A percentile compares a stretch with the other conserved stretches of the same genome.
These are phyloP conservation scores for Hydrotaea cyrtoneurina DNA, from an alignment of 2,888 invertebrate species.

Conservation along the genomic window DNA sequence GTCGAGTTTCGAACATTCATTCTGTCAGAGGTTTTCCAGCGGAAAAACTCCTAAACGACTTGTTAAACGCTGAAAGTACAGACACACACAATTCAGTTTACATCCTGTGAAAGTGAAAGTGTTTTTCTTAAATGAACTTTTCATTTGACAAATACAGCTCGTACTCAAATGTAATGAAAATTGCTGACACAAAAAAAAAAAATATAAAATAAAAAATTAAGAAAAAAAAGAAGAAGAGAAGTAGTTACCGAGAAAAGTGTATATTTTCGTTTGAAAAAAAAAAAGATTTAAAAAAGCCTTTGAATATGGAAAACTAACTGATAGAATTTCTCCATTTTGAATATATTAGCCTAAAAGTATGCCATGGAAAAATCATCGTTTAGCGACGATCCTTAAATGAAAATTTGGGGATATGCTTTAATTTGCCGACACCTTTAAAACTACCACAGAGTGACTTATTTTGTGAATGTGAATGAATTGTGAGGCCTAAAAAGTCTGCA, in stretches of 20 bases:
- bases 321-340: not conserved
- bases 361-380: not conserved
- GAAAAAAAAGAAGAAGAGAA: slow-evolving; percentile 6
- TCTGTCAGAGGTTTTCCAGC: slow-evolving; percentile 66
- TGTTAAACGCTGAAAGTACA: slow-evolving; percentile 12
- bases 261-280: slow-evolving; percentile 35
- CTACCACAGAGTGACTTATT: not conserved
- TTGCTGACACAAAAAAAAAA: not conserved
- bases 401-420: not conserved
- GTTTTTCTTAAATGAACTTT: slow-evolving; percentile 22
- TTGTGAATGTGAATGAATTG: not conserved
- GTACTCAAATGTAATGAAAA: slow-evolving; percentile 79
- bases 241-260: slow-evolving; percentile 34
- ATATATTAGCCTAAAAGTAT: slow-evolving; percentile 21
- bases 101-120: slow-evolving; percentile 71
- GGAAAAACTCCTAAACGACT: not conserved
- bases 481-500: too few relatives aligned
- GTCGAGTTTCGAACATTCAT: slow-evolving; percentile 81
- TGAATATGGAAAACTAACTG: not conserved
- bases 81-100: slow-evolving; percentile 74
- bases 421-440: not conserved
- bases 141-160: slow-evolving; percentile 71
- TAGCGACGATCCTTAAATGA: not conserved
- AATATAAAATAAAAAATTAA: not conserved
- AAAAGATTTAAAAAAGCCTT: not conserved